Conservation (phyloP, 2,113 vertebrate genomes). For the Pangasianodon gigas region DNA sequence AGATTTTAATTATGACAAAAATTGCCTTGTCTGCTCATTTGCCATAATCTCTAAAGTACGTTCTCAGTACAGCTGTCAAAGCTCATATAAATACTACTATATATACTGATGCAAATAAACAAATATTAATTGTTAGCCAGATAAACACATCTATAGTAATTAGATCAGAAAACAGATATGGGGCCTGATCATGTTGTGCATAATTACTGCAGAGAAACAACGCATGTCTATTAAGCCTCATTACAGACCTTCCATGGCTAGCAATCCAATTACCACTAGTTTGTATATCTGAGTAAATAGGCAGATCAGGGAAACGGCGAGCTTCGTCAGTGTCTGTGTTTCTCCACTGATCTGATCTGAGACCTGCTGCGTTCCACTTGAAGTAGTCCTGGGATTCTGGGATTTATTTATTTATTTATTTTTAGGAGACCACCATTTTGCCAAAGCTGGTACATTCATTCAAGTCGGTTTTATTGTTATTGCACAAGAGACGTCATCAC, state of each 20-base stretch:
- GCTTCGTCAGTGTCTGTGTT: not conserved
- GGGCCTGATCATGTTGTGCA: constrained; percentile 72
- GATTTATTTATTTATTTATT: not conserved
- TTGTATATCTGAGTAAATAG: constrained; percentile 71
- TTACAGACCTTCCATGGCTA: constrained; percentile 74
- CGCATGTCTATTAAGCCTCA: constrained; percentile 73
- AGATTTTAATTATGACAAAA: constrained; percentile 50
- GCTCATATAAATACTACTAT: constrained; percentile 13
- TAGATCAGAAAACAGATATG: constrained; percentile 67
- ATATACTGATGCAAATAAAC: constrained; percentile 47
- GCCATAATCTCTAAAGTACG: constrained; percentile 33
- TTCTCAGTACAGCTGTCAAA: constrained; percentile 24
- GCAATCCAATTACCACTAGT: constrained; percentile 73
- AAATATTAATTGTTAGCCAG: constrained; percentile 58
- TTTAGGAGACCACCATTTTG: not conserved
- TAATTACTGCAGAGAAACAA: constrained; percentile 76
- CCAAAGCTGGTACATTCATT: not conserved
- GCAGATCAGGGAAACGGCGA: constrained; percentile 60
- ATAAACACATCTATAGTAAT: constrained; percentile 72
- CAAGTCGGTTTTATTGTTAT: not conserved
- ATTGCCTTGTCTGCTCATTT: constrained; percentile 31
- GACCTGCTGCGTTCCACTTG: not conserved
- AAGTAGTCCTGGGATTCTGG: not conserved
- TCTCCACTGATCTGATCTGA: constrained; percentile 51
- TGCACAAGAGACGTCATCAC: not conserved